Evolutionary conservation across 2,888 invertebrate species (phyloP), one percentile per base, ranked within the genome.

Genomic region (Stenolophus ochropezus): DNA sequence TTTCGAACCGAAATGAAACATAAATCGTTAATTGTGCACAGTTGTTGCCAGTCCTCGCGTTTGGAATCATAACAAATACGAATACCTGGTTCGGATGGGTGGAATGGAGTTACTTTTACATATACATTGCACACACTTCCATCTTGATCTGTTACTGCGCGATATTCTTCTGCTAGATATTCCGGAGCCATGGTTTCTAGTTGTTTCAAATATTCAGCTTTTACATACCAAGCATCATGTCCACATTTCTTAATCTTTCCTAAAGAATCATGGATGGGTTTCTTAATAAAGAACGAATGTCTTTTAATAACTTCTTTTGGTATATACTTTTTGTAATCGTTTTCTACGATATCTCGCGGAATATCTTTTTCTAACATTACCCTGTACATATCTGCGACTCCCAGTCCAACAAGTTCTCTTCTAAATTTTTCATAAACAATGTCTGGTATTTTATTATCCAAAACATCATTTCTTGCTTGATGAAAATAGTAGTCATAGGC

Each of bases 401-500:
- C 96, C 75, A 97, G 90, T 0, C 97, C 97, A 78, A 97, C 90
- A 1, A 96, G 91, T 88, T 96, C 94, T 82, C 93, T 92, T 87
- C 94, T 94, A 85, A 94, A 93, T 82, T 94, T 93, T 76, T 95
- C 95, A 88, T 95, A 96, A 82, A 93, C 91, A 82, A 96, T 93
- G 87, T 96, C 96, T 4, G 94, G 92, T 83, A 97, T 94, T 86
- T 93, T 93, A 86, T 94, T 95, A 79, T 94, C 93, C 82, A 96
- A 91, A 61, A 97, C 94, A 91, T 97, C 97, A 86, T 92, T 91
- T 27, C 96, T 91, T 58, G 94, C 95, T 93, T 97, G 97, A 88
- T 94, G 93, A 87, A 96, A 97, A 87, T 94, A 94, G 88, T 96
- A 97, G 86, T 96, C 94, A 87, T 95, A 97, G 0, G 97, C 94